Base-by-base conservation (phyloP, 2,888 invertebrate genomes). In the Colostygia pectinataria region DNA sequence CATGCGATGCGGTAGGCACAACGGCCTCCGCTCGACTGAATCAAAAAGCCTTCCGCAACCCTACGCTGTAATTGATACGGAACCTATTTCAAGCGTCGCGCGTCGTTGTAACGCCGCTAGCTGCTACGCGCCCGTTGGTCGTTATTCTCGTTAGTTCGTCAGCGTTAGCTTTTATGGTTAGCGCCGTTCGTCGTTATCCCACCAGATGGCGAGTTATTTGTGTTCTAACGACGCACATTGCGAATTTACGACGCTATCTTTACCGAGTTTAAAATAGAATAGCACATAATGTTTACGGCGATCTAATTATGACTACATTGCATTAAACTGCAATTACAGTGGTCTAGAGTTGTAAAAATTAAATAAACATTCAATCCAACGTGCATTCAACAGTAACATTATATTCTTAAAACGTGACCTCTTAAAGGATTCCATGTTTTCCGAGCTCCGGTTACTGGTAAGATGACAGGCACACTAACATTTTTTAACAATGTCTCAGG, bases 121-220 rank as follows among this genome's bases (percentile, higher is more conserved):
- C 63, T 69, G 71, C 66, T 59, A 70, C 67, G 57, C 53, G 65
- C 66, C 59, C 68, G 66, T 71, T 71, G 67, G 77, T 68, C 83
- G 81, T 81, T 84, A 83, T 80, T 80, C 66, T 74, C 77, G 81
- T 74, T 79, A 69, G 32, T 2, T 61, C 82, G 80, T 81, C 80
- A 79, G 59, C 62, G 62, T 57, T 56, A 59, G 61, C 69, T 56
- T 62, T 58, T 70, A 62, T 60, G 65, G 68, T 52, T 57, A 50
- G 51, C 50, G 51, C 25, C 63, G 71, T 72, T 71, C 54, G 51
- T 49, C 50, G 59, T 57, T 54, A 42, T 51, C 40, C 55, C 73
- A 61, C 60, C 68, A 82, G 80, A 80, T 82, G 81, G 80, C 80
- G 71, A 65, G 56, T 57, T 70, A 65, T 70, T 68, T 66, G 48